phyloP scores from a whole-genome alignment of 1,140 invertebrate genomes.

The Drosophila arizonae region DNA sequence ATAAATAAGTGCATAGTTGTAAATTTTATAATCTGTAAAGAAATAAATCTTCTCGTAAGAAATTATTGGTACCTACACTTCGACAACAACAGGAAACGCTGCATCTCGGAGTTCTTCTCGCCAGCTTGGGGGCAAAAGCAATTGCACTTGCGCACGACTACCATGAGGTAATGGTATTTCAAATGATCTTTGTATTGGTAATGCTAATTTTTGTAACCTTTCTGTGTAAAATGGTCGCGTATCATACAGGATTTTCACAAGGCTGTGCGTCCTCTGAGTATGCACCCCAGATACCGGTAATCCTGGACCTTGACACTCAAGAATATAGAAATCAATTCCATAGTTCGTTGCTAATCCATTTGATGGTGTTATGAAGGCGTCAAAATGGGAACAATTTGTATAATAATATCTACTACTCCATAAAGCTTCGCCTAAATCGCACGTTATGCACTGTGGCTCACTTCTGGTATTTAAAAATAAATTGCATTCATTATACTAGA shows the following conservation, averaged over 20 bases:
- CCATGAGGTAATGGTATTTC: constrained; percentile 91
- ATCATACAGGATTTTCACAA: constrained; percentile 89
- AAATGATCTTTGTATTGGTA: constrained; percentile 89
- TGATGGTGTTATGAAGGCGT: constrained; percentile 87
- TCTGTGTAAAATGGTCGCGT: constrained; percentile 87
- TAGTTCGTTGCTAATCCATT: constrained; percentile 81
- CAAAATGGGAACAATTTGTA: constrained; percentile 91
- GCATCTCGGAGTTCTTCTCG: constrained; percentile 91
- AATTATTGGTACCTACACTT: constrained; percentile 86
- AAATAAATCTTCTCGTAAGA: too few species aligned
- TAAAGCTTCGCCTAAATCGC: constrained; percentile 87
- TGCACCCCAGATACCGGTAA: constrained; percentile 89
- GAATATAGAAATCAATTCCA: constrained; percentile 88
- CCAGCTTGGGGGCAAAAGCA: constrained; percentile 92
- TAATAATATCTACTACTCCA: constrained; percentile 90
- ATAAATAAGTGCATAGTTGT: too few species aligned
- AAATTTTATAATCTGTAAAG: too few species aligned
- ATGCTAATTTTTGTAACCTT: constrained; percentile 87
- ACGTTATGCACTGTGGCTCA: constrained; percentile 91
- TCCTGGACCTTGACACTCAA: constrained; percentile 91
- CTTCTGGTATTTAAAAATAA: constrained; percentile 65
- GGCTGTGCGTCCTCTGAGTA: constrained; percentile 87
- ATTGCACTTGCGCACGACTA: constrained; percentile 89
- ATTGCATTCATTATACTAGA: not conserved
- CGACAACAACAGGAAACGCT: constrained; percentile 92